Evolutionary conservation across 2,113 vertebrate genomes (phyloP).

Genomic region (Chamaea fasciata): DNA sequence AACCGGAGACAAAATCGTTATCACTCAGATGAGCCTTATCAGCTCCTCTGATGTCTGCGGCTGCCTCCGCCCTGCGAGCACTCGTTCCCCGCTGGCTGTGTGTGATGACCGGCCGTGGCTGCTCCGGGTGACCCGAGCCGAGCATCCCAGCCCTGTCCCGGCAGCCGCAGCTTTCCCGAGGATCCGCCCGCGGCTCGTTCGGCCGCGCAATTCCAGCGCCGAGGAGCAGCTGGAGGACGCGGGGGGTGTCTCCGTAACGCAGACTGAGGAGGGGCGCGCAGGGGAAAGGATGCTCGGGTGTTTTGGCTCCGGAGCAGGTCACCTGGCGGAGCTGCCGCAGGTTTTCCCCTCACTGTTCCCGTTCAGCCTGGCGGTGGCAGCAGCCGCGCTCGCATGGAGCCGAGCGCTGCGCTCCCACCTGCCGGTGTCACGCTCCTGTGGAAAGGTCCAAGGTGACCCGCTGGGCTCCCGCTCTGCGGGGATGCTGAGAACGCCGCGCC

Average conservation of each 20-base stretch:
- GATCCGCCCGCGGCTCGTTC: neutral
- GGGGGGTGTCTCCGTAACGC: neutral
- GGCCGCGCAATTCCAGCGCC: neutral
- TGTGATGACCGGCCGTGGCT: neutral
- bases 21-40: constrained; percentile 17
- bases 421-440: fast-evolving
- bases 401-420: neutral
- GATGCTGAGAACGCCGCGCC: neutral
- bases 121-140: neutral
- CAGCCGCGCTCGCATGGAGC: constrained; percentile 68
- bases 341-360: neutral
- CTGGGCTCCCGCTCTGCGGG: neutral
- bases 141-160: neutral
- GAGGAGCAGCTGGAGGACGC: neutral
- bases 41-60: neutral
- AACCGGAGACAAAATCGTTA: constrained; percentile 10
- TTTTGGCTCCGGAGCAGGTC: neutral
- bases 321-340: neutral
- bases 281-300: neutral
- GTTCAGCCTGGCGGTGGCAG: constrained; percentile 75
- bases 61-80: neutral
- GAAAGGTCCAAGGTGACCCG: neutral
- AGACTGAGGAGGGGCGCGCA: fast-evolving
- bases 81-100: neutral
- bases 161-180: neutral